Evolutionary conservation across 2,888 invertebrate genomes (phyloP).

Genomic region (Drosophila subsilvestris): DNA sequence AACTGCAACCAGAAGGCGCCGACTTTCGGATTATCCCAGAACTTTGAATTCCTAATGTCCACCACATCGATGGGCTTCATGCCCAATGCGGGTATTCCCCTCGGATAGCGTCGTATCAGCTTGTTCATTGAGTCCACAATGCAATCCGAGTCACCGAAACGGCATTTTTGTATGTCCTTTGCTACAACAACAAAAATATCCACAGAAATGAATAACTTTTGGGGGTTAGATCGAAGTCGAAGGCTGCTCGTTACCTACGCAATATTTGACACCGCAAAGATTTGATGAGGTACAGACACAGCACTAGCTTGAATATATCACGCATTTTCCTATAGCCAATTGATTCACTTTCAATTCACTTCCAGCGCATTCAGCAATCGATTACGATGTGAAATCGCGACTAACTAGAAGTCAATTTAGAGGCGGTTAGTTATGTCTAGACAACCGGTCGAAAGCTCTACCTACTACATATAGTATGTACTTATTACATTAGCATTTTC

Average conservation of each 20-base stretch:
- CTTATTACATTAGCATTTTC: slow-evolving; percentile 27
- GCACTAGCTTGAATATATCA: slow-evolving; percentile 4
- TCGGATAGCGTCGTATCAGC: slow-evolving; percentile 43
- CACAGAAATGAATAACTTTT: not conserved
- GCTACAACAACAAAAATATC: slow-evolving; percentile 25
- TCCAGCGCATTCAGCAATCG: slow-evolving; percentile 15
- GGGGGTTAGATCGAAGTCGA: not conserved
- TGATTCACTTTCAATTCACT: slow-evolving; percentile 8
- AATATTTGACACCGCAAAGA: slow-evolving; percentile 16
- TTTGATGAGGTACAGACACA: slow-evolving; percentile 6
- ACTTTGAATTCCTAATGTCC: slow-evolving; percentile 29
- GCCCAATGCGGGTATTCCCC: slow-evolving; percentile 51
- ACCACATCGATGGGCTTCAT: slow-evolving; percentile 53
- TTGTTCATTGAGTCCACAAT: slow-evolving; percentile 45
- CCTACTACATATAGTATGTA: not conserved
- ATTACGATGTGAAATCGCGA: slow-evolving; percentile 8
- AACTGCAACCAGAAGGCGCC: slow-evolving; percentile 23
- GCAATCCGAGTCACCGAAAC: slow-evolving; percentile 47
- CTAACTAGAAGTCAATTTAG: not conserved
- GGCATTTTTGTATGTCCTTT: slow-evolving; percentile 47
- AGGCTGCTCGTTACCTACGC: slow-evolving; percentile 29
- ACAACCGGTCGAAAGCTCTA: slow-evolving; percentile 35
- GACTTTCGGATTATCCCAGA: slow-evolving; percentile 7
- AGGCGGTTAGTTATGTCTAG: not conserved
- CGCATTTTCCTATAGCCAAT: slow-evolving; percentile 20